Base-by-base conservation (phyloP, 2,797 vertebrate genomes). In the Avahi laniger region DNA sequence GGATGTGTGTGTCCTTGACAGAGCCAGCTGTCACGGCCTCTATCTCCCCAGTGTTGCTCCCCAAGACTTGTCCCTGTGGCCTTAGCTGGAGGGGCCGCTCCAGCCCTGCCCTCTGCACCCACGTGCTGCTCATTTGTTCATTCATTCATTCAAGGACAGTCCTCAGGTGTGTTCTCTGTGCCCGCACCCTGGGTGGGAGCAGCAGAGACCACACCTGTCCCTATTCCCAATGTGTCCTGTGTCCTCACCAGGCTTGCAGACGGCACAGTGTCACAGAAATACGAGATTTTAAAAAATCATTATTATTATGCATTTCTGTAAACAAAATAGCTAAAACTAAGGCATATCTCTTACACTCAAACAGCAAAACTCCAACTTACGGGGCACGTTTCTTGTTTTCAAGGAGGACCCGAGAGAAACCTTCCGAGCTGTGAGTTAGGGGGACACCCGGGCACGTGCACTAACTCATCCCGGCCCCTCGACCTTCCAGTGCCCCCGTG, bases 91-190 rank as follows among this genome's bases (percentile, higher is more conserved):
- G 28, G 33, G 6, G 10, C 43, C 2, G 43, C 7, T 14, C 54
- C 30, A 18, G 22, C 28, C 50, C 4, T 6, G 50, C 38, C 35
- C 59, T 2, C 17, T 15, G 30, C 1, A 13, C 46, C 48, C 3
- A 1, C 2, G 0, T 0, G 14, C 2, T 12, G 22, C 7, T 43
- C 30, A 12, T 2, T 28, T 46, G 6, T 30, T 78, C 26, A 3
- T 22, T 22, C 1, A 6, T 52, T 52, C 35, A 43, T 5, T 18
- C 3, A 7, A 35, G 57, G 46, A 35, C 3, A 57, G 5, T 28
- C 24, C 30, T 18, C 0, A 0, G 0, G 8, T 2, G 28, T 48
- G 33, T 4, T 0, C 20, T 1, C 0, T 8, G 67, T 2, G 35
- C 76, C 18, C 4, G 26, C 35, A 38, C 52, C 35, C 43, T 33